These are phyloP conservation scores for Alviniconcha strummeri DNA, from an alignment of 2,888 invertebrate genomes.

Conservation along the genomic window DNA sequence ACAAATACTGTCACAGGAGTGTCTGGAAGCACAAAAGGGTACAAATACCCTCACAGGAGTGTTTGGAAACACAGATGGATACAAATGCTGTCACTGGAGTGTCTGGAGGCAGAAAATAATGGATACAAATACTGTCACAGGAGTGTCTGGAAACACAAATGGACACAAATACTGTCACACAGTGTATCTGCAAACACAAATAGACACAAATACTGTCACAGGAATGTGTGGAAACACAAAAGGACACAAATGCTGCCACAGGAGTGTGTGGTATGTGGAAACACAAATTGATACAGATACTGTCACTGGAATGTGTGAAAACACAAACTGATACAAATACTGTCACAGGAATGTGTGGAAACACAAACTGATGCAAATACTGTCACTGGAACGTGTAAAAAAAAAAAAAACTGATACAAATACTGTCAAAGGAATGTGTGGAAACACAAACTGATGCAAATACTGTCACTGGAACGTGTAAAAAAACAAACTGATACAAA, in stretches of 20 bases:
- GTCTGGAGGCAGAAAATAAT: no score
- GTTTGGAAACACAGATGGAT: conserved; percentile 59
- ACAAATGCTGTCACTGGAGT: neutral
- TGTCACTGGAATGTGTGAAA: conserved; percentile 70
- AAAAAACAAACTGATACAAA: no score
- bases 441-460: no score
- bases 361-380: neutral
- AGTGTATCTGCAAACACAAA: no score
- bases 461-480: neutral
- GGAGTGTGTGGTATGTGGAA: conserved; percentile 45
- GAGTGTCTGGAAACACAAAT: neutral
- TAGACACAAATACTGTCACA: no score
- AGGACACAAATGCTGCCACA: no score
- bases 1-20: conserved; percentile 49
- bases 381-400: conserved; percentile 67
- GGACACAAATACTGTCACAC: conserved; percentile 36
- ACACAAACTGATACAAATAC: neutral
- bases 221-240: no score
- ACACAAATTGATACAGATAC: no score
- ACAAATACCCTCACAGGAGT: conserved; percentile 50
- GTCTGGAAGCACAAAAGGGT: conserved; percentile 59
- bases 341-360: conserved; percentile 68
- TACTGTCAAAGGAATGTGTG: neutral
- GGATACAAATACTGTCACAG: no score
- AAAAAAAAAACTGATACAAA: neutral